Evolutionary conservation across 2,113 vertebrate genomes (phyloP).

Genomic region (Fregetta grallaria): DNA sequence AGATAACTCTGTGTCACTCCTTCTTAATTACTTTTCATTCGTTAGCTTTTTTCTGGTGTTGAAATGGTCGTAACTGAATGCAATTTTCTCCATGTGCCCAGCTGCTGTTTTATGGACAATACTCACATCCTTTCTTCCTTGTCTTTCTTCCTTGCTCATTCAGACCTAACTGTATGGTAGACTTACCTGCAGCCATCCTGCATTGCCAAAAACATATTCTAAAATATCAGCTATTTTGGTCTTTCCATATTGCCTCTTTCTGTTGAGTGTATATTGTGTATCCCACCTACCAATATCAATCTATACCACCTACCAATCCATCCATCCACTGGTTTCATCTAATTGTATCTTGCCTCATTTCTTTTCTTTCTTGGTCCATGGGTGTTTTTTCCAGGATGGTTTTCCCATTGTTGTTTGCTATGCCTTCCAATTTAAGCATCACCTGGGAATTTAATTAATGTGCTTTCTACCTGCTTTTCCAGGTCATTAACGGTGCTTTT

Average conservation of each 20-base stretch:
- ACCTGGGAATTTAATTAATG: slow-evolving; percentile 27
- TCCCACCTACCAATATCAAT: neutral
- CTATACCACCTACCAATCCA: neutral
- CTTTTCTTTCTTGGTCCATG: neutral
- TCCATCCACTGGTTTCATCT: neutral
- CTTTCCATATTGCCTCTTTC: neutral
- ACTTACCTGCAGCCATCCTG: neutral
- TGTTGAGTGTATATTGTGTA: neutral
- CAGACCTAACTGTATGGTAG: neutral
- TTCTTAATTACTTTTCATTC: neutral
- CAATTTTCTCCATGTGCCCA: neutral
- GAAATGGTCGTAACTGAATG: neutral
- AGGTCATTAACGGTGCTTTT: neutral
- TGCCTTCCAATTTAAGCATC: neutral
- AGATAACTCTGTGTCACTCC: neutral
- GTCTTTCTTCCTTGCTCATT: neutral
- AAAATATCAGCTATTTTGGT: neutral
- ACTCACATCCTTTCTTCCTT: neutral
- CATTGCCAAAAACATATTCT: neutral
- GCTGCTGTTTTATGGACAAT: neutral
- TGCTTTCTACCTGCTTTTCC: slow-evolving; percentile 6
- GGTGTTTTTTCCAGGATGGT: neutral
- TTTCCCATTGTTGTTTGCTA: neutral
- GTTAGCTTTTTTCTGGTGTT: neutral
- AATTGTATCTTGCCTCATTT: neutral